These are phyloP conservation scores for Gryllus bimaculatus DNA, from an alignment of 1,140 invertebrate genomes.

Conservation along the genomic window DNA sequence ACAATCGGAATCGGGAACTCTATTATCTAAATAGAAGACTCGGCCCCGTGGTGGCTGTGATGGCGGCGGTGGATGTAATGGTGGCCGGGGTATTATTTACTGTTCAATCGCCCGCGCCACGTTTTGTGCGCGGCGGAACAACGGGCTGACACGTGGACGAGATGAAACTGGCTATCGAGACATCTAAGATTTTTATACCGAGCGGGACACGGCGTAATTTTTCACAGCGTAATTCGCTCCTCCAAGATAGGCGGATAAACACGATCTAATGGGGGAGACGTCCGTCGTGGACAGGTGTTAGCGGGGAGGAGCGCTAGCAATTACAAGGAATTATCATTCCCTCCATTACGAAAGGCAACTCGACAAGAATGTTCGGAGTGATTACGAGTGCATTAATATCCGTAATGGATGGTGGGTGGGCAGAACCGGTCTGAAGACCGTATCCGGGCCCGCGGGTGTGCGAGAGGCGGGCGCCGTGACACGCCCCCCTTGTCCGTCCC, in stretches of 20 bases:
- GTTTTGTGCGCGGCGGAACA: too few species aligned
- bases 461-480: not conserved
- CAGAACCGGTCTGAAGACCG: not conserved
- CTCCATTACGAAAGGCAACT: not conserved
- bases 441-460: not conserved
- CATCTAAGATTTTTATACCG: not conserved
- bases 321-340: not conserved
- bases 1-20: too few species aligned
- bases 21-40: too few species aligned
- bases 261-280: not conserved
- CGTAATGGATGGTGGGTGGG: not conserved
- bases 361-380: not conserved
- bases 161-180: too few species aligned
- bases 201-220: not conserved
- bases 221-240: not conserved
- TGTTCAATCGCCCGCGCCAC: too few species aligned
- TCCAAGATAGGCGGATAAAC: not conserved
- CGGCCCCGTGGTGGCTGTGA: too few species aligned
- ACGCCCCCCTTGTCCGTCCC: not conserved
- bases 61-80: too few species aligned
- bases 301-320: not conserved
- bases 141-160: too few species aligned
- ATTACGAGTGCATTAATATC: constrained; percentile 1
- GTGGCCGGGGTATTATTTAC: too few species aligned
- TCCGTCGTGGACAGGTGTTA: not conserved